Evolutionary conservation across 2,113 vertebrate genomes (phyloP).

Genomic region (Acanthochromis polyacanthus): DNA sequence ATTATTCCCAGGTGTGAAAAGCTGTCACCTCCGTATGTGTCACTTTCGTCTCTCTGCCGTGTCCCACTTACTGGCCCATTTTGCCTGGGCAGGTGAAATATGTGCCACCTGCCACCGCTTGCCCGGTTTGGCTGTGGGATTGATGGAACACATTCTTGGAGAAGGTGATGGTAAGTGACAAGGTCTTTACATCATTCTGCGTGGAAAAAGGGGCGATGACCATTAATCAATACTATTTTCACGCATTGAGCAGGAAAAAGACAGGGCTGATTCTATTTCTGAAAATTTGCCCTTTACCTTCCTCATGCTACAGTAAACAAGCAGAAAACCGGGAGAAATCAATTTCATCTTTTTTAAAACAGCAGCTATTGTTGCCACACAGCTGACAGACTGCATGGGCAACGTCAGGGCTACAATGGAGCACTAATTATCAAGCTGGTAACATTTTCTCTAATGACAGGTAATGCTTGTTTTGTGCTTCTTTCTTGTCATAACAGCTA

Average conservation of each 20-base stretch:
- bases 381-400: background rate
- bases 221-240: conserved; percentile 81
- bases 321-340: conserved; percentile 52
- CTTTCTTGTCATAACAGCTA: conserved; percentile 48
- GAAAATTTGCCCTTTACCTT: conserved; percentile 64
- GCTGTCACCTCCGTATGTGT: conserved; percentile 94
- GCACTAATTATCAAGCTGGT: conserved; percentile 20
- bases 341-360: conserved; percentile 24
- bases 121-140: conserved; percentile 85
- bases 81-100: conserved; percentile 93
- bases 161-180: conserved; percentile 78
- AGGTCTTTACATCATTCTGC: conserved; percentile 80
- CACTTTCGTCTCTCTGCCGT: conserved; percentile 80
- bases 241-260: conserved; percentile 56
- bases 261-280: conserved; percentile 68
- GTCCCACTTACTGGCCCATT: conserved; percentile 87
- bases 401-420: background rate
- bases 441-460: conserved; percentile 5
- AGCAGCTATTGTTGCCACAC: background rate
- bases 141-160: conserved; percentile 74
- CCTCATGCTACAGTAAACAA: conserved; percentile 66
- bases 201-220: conserved; percentile 69
- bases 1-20: conserved; percentile 99
- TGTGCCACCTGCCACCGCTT: conserved; percentile 90
- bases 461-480: conserved; percentile 32